Conservation (phyloP, 2,888 invertebrate species). For the Melanostoma scalare region DNA sequence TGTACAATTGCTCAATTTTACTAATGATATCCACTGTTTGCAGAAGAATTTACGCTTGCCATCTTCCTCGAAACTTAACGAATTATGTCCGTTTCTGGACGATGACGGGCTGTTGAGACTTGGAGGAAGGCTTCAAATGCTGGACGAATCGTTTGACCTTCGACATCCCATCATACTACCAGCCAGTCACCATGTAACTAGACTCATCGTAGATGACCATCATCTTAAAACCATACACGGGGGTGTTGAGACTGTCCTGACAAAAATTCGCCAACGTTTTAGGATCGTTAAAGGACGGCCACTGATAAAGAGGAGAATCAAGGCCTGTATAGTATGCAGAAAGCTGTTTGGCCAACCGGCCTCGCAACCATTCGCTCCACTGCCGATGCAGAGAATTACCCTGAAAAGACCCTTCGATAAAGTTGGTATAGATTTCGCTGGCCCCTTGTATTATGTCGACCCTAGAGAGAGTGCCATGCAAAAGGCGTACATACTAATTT, state of each 20-base stretch:
- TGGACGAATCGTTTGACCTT: background rate
- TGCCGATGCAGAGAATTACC: constrained; percentile 23
- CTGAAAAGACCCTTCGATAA: constrained; percentile 25
- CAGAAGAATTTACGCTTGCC: background rate
- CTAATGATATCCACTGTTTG: background rate
- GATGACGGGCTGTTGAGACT: too few relatives aligned
- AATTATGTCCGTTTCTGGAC: background rate
- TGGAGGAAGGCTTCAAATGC: background rate
- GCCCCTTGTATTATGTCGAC: constrained; percentile 12
- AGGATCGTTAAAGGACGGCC: constrained; percentile 31
- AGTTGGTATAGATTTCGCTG: constrained; percentile 28
- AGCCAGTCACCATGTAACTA: background rate
- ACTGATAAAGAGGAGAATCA: background rate
- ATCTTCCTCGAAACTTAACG: background rate
- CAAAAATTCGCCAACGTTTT: constrained; percentile 22
- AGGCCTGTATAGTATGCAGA: constrained; percentile 5
- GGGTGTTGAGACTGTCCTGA: constrained; percentile 2
- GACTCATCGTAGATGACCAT: background rate
- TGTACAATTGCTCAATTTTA: background rate
- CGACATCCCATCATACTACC: constrained; percentile 19
- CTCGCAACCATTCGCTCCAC: constrained; percentile 22
- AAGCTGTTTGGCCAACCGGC: constrained; percentile 19
- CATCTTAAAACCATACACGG: constrained; percentile 23
- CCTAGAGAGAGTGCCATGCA: background rate
- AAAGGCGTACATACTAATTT: constrained; percentile 25